Base-by-base conservation (phyloP, 2,797 vertebrate species). In the Parauchenoglanis ngamensis region DNA sequence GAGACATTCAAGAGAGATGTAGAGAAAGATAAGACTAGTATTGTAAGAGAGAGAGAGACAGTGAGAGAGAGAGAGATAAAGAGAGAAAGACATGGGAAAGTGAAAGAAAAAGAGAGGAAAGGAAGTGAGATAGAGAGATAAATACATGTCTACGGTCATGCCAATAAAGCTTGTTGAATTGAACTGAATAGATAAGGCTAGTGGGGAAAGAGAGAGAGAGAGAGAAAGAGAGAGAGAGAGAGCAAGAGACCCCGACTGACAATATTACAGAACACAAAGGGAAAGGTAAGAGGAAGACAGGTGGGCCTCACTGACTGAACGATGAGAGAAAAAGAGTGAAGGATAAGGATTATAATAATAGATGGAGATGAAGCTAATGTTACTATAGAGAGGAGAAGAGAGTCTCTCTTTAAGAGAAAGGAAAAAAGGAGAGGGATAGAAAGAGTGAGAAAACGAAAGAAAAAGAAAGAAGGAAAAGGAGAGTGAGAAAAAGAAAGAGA, bases 1-100 rank as follows among this genome's bases (percentile, higher is more conserved):
- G 15, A 77, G 75, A 77, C 1, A 19, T 28, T 56, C 15, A 49
- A 7, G 10, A 46, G 72, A 75, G 72, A 75, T 25, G 21, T 13
- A 75, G 23, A 49, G 72, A 21, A 75, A 10, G 35, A 40, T 70
- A 70, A 40, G 76, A 78, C 28, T 28, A 68, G 65, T 61, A 61
- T 61, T 61, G 21, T n/a, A 23, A 52, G 44, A 76, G 73, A 52
- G 46, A 76, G 25, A 76, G 75, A 77, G 73, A 76, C 23, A 76
- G 73, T 52, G 44, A 75, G 40, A 52, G 72, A 76, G 13, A 76
- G 73, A 52, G 46, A 52, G 72, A 49, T 11, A 52, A 12, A 52
- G 75, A 77, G 75, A 54, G 46, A 56, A 13, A 10, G 75, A 56
- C n/a, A n/a, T 8, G 4, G 7, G 12, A 25, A 15, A 12, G 11